A percentile compares a stretch with the other conserved stretches of the same genome.
Evolutionary conservation across 2,797 vertebrate genomes (phyloP).

Genomic region (Ctenochaetus hawaiiensis): DNA sequence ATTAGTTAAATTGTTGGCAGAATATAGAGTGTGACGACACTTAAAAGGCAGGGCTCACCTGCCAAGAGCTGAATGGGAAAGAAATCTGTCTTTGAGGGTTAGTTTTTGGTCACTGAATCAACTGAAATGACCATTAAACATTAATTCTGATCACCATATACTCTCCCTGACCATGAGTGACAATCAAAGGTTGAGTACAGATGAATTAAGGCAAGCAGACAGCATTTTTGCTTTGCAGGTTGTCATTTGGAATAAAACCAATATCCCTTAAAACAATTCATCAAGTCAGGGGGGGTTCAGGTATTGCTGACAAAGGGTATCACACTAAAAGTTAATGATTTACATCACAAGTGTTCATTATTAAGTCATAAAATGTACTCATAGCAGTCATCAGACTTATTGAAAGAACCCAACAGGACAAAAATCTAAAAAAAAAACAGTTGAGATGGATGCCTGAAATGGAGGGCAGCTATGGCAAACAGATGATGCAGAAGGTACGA

Average conservation of each 20-base stretch:
- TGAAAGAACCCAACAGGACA: no score
- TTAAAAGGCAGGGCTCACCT: conserved; percentile 31
- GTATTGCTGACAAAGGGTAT: background rate
- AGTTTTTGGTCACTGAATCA: conserved; percentile 3
- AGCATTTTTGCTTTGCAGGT: background rate
- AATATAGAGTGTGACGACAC: conserved; percentile 32
- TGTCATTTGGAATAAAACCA: background rate
- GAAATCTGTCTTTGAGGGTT: conserved; percentile 10
- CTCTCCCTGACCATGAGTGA: conserved; percentile 1
- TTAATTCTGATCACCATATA: background rate
- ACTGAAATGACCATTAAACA: background rate
- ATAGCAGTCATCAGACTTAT: no score
- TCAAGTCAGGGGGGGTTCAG: background rate
- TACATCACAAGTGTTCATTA: no score
- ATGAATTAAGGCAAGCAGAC: background rate
- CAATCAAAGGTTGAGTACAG: background rate
- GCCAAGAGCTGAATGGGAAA: conserved; percentile 9
- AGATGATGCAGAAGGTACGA: no score
- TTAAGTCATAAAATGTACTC: no score
- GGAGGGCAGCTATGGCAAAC: no score
- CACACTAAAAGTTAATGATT: no score
- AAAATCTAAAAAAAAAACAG: no score
- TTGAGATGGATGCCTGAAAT: no score
- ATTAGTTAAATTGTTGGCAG: conserved; percentile 49
- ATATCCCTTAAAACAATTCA: background rate